Base-by-base conservation (phyloP, 2,888 invertebrate species). In the Drosophila cognata region DNA sequence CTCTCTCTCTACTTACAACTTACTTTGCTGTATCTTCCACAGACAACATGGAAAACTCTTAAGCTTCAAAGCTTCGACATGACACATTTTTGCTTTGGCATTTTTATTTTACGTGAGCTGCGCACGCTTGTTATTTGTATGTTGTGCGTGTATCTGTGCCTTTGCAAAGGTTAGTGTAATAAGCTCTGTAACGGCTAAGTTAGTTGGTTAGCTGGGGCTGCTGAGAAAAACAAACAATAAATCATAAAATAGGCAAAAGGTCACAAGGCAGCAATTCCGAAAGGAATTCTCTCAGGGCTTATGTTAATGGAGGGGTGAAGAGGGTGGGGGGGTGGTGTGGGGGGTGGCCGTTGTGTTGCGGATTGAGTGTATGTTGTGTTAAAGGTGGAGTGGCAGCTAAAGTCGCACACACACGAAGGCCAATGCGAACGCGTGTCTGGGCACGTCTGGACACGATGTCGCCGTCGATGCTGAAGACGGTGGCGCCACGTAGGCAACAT, bases 171-270 rank as follows among this genome's bases (percentile, higher is more conserved):
- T 88, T 83, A 80, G 72, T 61, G 78, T 83, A 85, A 85, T 84
- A 84, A 85, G 84, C 77, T 81, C 59, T 57, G 65, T 59, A 71
- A 74, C 65, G 67, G 53, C 50, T 52, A 61, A 64, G 74, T 66
- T 73, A 74, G 76, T 62, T 81, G 74, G 71, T 74, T 77, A 71
- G 76, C 66, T 76, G 67, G 41, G 52, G 36, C 6, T 66, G 50
- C 33, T 50, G 63, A 69, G 73, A 70, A 81, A 84, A 86, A 81
- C 73, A 84, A 78, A 88, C 84, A 86, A 85, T 85, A 85, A 85
- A 85, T 88, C 84, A 88, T 85, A 85, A 85, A 88, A 85, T 86
- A 88, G 88, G 84, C 86, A 86, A 77, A 76, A 56, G 56, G 58
- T 41, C 51, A 79, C 68, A 65, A 62, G 62, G 61, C 60, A 69